phyloP scores from a whole-genome alignment of 2,888 invertebrate genomes.

The Noctua janthina region DNA sequence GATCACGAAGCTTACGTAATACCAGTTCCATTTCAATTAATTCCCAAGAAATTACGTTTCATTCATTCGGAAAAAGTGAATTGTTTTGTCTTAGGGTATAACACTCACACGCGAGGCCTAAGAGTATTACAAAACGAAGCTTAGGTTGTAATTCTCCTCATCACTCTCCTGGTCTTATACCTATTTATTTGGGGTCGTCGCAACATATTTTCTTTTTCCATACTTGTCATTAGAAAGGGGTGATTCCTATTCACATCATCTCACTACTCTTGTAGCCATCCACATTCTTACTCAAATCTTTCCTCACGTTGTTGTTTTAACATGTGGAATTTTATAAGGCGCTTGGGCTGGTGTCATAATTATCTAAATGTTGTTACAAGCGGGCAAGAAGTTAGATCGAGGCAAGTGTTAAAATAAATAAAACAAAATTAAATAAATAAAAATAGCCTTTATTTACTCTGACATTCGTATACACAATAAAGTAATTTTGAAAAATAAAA shows the following conservation, averaged over 20 bases:
- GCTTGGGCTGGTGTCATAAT: no score
- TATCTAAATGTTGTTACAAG: background rate
- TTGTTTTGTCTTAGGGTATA: background rate
- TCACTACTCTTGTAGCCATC: background rate
- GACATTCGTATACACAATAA: no score
- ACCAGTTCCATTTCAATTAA: conserved; percentile 43
- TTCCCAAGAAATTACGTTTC: conserved; percentile 31
- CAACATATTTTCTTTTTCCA: background rate
- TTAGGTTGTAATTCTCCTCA: background rate
- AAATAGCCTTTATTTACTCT: no score
- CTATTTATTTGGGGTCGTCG: background rate
- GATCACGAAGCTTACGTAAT: conserved; percentile 58
- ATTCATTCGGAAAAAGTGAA: conserved; percentile 35
- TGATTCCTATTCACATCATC: background rate
- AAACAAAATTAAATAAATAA: no score
- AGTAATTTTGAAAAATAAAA: no score
- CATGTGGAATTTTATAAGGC: background rate
- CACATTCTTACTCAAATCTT: background rate
- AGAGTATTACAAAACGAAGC: background rate
- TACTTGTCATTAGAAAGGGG: background rate
- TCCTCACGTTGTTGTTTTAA: background rate
- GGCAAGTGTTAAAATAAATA: background rate
- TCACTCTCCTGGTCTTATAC: background rate
- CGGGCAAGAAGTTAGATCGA: background rate
- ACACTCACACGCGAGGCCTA: background rate